These are phyloP conservation scores for Limenitis camilla DNA, from an alignment of 2,888 invertebrate species.

Conservation along the genomic window DNA sequence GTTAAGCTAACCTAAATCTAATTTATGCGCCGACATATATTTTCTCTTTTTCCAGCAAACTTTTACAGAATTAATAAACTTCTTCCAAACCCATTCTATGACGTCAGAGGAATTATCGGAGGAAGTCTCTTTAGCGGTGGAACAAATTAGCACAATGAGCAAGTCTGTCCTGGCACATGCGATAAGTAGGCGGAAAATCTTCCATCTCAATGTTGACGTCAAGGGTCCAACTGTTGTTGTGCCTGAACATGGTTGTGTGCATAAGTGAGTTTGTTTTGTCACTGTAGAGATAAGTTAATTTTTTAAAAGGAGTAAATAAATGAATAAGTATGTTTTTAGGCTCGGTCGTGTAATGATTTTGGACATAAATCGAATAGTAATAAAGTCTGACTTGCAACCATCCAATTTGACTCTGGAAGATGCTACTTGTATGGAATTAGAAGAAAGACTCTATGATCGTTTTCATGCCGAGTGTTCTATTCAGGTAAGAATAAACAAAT, in stretches of 20 bases:
- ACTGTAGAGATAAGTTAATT: no score
- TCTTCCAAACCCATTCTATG: conserved; percentile 76
- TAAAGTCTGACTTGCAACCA: conserved; percentile 84
- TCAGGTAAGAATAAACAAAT: conserved; percentile 67
- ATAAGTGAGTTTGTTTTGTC: conserved; percentile 78
- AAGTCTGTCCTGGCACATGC: conserved; percentile 55
- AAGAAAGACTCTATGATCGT: conserved; percentile 85
- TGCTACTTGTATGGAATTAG: conserved; percentile 87
- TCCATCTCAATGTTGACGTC: conserved; percentile 82
- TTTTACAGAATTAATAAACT: conserved; percentile 80
- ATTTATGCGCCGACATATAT: no score
- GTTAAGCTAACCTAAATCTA: no score
- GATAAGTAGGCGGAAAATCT: conserved; percentile 64
- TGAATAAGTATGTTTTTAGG: conserved; percentile 43
- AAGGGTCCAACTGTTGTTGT: conserved; percentile 84
- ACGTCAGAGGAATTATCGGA: conserved; percentile 55
- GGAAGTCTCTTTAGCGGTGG: conserved; percentile 38
- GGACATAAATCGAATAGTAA: conserved; percentile 80
- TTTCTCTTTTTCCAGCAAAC: conserved; percentile 73
- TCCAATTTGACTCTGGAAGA: conserved; percentile 79
- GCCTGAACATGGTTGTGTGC: conserved; percentile 81
- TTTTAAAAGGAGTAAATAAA: no score
- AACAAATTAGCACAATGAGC: conserved; percentile 51
- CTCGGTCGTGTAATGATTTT: conserved; percentile 81
- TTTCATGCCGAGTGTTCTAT: conserved; percentile 80